phyloP scores from a whole-genome alignment of 2,797 vertebrate genomes.

The Tinamus major region DNA sequence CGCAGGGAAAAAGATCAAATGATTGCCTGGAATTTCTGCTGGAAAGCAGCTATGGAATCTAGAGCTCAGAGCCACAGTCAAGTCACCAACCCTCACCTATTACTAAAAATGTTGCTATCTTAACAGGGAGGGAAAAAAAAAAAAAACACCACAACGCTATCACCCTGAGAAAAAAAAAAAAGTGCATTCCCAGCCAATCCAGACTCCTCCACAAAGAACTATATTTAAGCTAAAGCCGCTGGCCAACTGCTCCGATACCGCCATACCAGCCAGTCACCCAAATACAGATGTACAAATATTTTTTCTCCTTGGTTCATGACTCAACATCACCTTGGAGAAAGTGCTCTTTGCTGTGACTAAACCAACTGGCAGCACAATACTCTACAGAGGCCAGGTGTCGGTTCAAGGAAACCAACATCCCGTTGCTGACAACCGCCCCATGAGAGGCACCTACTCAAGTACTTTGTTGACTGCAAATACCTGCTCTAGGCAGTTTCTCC shows the following conservation, averaged over 20 bases:
- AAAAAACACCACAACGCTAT: not conserved
- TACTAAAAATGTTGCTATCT: not conserved
- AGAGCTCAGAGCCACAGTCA: not conserved
- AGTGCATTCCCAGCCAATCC: not conserved
- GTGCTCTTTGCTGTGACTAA: conserved; percentile 44
- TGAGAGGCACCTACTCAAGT: not conserved
- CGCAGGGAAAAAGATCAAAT: not conserved
- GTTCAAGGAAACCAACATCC: conserved; percentile 4
- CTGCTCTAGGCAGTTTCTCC: not conserved
- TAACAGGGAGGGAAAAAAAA: not conserved
- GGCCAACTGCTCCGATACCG: not conserved
- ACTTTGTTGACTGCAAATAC: not conserved
- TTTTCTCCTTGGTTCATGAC: not conserved
- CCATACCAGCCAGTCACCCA: not conserved
- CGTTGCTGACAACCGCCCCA: not conserved
- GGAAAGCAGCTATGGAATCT: not conserved
- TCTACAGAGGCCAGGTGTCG: not conserved
- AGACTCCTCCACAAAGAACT: not conserved
- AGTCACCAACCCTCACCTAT: not conserved
- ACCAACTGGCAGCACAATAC: not conserved
- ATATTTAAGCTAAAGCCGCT: not conserved
- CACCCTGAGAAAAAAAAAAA: not conserved
- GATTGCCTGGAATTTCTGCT: not conserved
- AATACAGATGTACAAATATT: not conserved
- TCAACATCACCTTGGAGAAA: conserved; percentile 58